Conservation (phyloP, 1,140 invertebrate species). For the Daktulosphaira vitifoliae region DNA sequence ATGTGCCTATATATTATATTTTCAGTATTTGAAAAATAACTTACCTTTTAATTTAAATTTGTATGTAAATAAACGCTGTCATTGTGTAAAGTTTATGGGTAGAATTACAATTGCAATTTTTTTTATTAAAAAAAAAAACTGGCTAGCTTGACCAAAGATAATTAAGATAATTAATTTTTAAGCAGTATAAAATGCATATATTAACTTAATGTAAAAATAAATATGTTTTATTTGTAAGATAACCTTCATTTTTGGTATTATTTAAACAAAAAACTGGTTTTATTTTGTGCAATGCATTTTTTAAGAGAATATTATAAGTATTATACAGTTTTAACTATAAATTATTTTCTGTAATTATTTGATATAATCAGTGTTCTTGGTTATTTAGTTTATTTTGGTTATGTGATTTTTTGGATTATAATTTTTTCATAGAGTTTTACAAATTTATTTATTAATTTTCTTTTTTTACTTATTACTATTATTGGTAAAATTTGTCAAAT, state of each 20-base stretch:
- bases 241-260: conserved; percentile 3
- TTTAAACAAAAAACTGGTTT: too few species aligned
- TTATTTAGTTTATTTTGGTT: conserved; percentile 31
- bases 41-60: too few species aligned
- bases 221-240: conserved; percentile 16
- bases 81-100: too few species aligned
- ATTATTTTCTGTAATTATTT: background rate
- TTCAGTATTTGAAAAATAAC: conserved; percentile 19
- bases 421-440: too few species aligned
- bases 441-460: too few species aligned
- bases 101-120: conserved; percentile 6
- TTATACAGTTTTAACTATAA: too few species aligned
- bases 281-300: conserved; percentile 31
- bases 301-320: background rate
- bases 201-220: background rate
- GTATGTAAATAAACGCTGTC: too few species aligned
- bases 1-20: conserved; percentile 28
- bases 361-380: background rate
- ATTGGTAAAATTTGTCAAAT: too few species aligned
- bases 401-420: conserved; percentile 1
- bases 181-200: background rate
- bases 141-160: conserved; percentile 31
- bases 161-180: conserved; percentile 24
- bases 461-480: too few species aligned
- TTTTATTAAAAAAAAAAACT: conserved; percentile 10